Percentiles rank a stretch among this genome's conserved stretches.
These are phyloP conservation scores for Prolemur simus DNA, from an alignment of 2,113 vertebrate genomes.

Conservation along the genomic window DNA sequence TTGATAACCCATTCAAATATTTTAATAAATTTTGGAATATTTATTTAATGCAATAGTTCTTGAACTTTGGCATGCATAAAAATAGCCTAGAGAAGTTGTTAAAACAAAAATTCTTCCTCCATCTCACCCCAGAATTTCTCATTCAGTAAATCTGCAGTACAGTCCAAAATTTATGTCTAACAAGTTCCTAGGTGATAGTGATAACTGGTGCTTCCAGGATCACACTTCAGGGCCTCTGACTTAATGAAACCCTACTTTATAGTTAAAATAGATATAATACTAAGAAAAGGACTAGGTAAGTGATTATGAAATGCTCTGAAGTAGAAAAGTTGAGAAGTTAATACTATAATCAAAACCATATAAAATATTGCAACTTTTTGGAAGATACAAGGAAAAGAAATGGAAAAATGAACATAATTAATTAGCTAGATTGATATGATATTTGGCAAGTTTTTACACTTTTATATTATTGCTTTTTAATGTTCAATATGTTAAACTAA, in stretches of 20 bases:
- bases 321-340: background rate
- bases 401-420: background rate
- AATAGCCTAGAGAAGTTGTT: background rate
- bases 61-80: background rate
- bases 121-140: background rate
- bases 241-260: background rate
- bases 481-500: background rate
- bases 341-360: background rate
- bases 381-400: background rate
- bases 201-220: background rate
- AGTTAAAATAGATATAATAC: background rate
- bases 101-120: background rate
- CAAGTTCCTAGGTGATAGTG: background rate
- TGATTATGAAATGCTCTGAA: background rate
- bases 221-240: background rate
- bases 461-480: background rate
- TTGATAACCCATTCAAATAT: background rate
- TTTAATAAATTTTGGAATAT: background rate
- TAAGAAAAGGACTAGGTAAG: background rate
- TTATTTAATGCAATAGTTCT: background rate
- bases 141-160: background rate
- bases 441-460: background rate
- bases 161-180: background rate
- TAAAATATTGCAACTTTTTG: background rate
- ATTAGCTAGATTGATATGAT: background rate